Evolutionary conservation across 2,888 invertebrate genomes (phyloP), one percentile per base, ranked within the genome.

Genomic region (Campaea margaritaria): DNA sequence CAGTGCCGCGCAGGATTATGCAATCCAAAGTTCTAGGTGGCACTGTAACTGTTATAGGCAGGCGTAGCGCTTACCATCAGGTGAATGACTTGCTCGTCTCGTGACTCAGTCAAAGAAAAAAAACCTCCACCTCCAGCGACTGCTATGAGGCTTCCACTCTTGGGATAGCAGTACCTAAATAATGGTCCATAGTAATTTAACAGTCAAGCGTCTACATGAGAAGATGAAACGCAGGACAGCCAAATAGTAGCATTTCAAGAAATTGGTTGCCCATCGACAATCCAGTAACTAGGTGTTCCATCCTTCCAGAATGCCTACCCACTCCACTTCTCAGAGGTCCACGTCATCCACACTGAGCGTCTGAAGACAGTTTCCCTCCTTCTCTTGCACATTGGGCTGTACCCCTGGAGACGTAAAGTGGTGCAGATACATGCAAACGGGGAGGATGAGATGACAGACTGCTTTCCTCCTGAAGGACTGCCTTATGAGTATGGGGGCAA

Each of bases 401-500:
- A 90, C 63, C 88, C 90, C 0, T 92, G 91, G 92, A 79, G 87
- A 52, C 86, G 89, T 53, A 90, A 88, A 64, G 81, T 86, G 13
- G 81, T 89, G 1, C 85, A 84, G 46, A 72, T 88, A 3, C 92
- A 92, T 62, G 70, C 81, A 0, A 80, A 76, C 7, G 78, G 81
- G 0, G 85, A 85, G 44, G 79, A 85, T 21, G 79, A 80, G 0
- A 79, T 90, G 75, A 82, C 82, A 0, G 95, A 96, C 70, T 93
- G 94, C 68, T 94, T 96, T 51, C 96, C 96, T 0, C 93, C 93
- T 51, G 96, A 96, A 36, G 94, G 96, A 27, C 84, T 97, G 51
- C 97, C 97, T 0, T 93, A 94, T 65, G 97, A 97, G 76, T 97
- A 97, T 76, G 97, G 97, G 0, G 97, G 97, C 12, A 94, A 94